Conservation (phyloP, 2,113 vertebrate genomes). For the Colossoma macropomum region DNA sequence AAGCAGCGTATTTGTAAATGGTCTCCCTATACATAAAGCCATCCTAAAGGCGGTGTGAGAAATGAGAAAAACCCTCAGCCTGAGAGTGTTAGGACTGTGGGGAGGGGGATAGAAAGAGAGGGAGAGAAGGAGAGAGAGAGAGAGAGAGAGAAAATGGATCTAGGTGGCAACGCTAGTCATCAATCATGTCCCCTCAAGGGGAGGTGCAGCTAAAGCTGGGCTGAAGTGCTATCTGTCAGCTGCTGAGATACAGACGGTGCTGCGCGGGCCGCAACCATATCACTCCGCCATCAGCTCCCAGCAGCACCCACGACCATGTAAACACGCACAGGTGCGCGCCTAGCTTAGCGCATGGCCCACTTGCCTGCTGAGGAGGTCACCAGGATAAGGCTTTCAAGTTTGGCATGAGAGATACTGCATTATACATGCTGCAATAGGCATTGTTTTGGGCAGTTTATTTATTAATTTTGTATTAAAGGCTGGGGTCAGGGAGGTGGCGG, state of each 20-base stretch:
- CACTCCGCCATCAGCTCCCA: conserved; percentile 73
- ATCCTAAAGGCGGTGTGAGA: conserved; percentile 35
- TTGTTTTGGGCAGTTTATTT: conserved; percentile 22
- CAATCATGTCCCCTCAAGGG: conserved; percentile 82
- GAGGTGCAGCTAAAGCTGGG: conserved; percentile 80
- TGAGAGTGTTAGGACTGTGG: conserved; percentile 75
- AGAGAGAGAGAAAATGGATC: conserved; percentile 74
- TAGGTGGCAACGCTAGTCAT: conserved; percentile 80
- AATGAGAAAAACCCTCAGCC: conserved; percentile 60
- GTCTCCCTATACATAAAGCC: conserved; percentile 18
- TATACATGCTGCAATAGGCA: neutral
- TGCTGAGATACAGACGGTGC: conserved; percentile 68
- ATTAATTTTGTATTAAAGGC: too few relatives aligned
- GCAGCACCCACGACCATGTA: conserved; percentile 75
- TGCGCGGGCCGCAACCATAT: conserved; percentile 62
- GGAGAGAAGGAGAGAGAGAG: conserved; percentile 59
- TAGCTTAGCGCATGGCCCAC: conserved; percentile 39
- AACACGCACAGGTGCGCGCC: conserved; percentile 70
- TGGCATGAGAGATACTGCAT: conserved; percentile 19
- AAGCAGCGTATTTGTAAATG: conserved; percentile 10
- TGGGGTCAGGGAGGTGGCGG: too few relatives aligned
- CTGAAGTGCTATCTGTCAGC: conserved; percentile 83
- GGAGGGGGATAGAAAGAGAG: conserved; percentile 49
- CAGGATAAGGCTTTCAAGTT: conserved; percentile 34
- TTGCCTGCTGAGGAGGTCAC: conserved; percentile 62